These are phyloP conservation scores for Strigamia transsilvanica DNA, from an alignment of 2,888 invertebrate genomes.

Conservation along the genomic window DNA sequence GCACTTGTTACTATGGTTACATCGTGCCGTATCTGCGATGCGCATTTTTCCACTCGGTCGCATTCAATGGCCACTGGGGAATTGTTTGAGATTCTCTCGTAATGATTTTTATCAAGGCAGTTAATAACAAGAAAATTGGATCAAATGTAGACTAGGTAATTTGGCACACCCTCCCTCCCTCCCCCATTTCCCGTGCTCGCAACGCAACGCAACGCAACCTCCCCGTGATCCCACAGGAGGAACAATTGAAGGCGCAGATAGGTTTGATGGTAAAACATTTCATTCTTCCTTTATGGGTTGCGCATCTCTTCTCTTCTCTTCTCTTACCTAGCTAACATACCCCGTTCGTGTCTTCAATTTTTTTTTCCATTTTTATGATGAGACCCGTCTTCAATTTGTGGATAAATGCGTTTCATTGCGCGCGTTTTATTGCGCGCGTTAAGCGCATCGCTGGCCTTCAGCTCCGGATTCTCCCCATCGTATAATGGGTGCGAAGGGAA, in stretches of 20 bases:
- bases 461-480: constrained; percentile 31
- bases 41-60: neutral
- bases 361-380: constrained; percentile 20
- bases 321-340: constrained; percentile 28
- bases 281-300: constrained; percentile 9
- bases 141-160: constrained; percentile 19
- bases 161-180: neutral
- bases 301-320: too few species aligned
- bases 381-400: constrained; percentile 35
- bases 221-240: neutral
- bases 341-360: constrained; percentile 19
- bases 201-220: too few species aligned
- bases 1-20: neutral
- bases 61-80: constrained; percentile 13
- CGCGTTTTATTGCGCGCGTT: constrained; percentile 19
- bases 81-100: neutral
- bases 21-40: neutral
- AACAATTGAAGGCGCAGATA: constrained; percentile 11
- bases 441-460: constrained; percentile 38
- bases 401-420: constrained; percentile 38
- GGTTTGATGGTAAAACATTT: constrained; percentile 5
- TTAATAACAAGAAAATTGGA: constrained; percentile 25
- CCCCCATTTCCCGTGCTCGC: neutral
- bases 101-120: constrained; percentile 21
- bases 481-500: constrained; percentile 38